These are phyloP conservation scores for Pterocles burchelli DNA, from an alignment of 2,113 vertebrate genomes.

Conservation along the genomic window DNA sequence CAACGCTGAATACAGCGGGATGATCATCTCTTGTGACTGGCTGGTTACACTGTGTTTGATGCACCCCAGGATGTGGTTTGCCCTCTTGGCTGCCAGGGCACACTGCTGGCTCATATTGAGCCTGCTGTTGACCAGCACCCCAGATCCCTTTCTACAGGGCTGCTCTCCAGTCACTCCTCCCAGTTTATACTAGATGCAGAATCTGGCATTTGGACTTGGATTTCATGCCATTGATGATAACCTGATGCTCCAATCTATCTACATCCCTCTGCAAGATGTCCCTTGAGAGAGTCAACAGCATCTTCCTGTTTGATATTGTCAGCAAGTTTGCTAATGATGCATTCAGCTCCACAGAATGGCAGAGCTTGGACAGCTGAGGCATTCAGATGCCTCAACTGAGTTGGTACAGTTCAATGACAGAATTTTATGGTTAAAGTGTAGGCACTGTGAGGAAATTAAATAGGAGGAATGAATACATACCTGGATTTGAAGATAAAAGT, in stretches of 20 bases:
- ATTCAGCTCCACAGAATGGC: not conserved
- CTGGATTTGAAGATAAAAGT: not conserved
- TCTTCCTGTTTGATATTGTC: not conserved
- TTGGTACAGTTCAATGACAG: not conserved
- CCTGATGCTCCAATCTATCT: rapidly evolving
- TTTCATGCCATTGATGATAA: not conserved
- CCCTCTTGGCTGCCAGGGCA: not conserved
- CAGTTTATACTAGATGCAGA: not conserved
- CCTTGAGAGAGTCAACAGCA: not conserved
- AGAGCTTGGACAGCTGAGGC: not conserved
- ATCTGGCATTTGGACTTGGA: not conserved
- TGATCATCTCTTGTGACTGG: rapidly evolving
- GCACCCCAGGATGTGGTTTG: rapidly evolving
- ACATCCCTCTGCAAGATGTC: not conserved
- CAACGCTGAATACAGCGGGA: rapidly evolving
- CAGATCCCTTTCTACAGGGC: not conserved
- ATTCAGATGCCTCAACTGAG: not conserved
- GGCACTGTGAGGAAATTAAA: not conserved
- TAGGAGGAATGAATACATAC: not conserved
- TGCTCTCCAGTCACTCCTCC: not conserved
- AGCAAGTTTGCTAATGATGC: not conserved
- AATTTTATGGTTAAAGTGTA: not conserved
- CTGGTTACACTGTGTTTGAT: not conserved
- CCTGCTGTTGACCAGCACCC: not conserved
- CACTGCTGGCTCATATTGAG: rapidly evolving